These are phyloP conservation scores for Entelurus aequoreus DNA, from an alignment of 2,113 vertebrate genomes.

Conservation along the genomic window DNA sequence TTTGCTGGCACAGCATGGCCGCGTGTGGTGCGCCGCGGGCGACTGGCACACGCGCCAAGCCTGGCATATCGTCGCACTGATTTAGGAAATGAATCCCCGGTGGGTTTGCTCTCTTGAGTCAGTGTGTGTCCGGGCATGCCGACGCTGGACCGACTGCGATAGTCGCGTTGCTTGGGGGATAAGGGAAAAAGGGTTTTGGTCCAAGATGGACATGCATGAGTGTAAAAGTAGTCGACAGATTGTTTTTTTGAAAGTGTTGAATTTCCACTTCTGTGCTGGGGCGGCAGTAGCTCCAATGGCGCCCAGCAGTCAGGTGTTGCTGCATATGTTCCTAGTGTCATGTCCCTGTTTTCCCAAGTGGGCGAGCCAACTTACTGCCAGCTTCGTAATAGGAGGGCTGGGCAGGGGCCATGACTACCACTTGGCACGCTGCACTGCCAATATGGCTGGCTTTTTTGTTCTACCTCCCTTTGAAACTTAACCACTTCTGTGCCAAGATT, in stretches of 20 bases:
- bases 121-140: slow-evolving; percentile 42
- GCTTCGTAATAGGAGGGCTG: slow-evolving; percentile 83
- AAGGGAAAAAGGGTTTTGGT: slow-evolving; percentile 11
- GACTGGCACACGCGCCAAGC: slow-evolving; percentile 86
- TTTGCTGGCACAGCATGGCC: slow-evolving; percentile 94
- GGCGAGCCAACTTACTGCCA: slow-evolving; percentile 77
- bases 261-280: slow-evolving; percentile 13
- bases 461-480: slow-evolving; percentile 72
- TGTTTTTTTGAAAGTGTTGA: neutral
- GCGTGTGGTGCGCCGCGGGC: slow-evolving; percentile 91
- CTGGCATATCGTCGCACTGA: slow-evolving; percentile 79
- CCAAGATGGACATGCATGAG: neutral
- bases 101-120: slow-evolving; percentile 70
- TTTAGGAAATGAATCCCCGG: slow-evolving; percentile 93
- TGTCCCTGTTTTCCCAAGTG: slow-evolving; percentile 70
- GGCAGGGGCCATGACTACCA: slow-evolving; percentile 83
- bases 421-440: slow-evolving; percentile 84
- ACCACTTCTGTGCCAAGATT: slow-evolving; percentile 69
- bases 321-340: slow-evolving; percentile 82
- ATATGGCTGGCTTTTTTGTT: slow-evolving; percentile 83
- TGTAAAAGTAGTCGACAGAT: neutral
- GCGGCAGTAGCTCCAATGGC: slow-evolving; percentile 36
- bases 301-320: slow-evolving; percentile 62
- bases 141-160: slow-evolving; percentile 5
- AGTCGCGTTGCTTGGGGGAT: neutral